A percentile compares a stretch with the other conserved stretches of the same genome.
These are phyloP conservation scores for Sclerodermus sp. DNA, from an alignment of 2,888 invertebrate genomes.

Conservation along the genomic window DNA sequence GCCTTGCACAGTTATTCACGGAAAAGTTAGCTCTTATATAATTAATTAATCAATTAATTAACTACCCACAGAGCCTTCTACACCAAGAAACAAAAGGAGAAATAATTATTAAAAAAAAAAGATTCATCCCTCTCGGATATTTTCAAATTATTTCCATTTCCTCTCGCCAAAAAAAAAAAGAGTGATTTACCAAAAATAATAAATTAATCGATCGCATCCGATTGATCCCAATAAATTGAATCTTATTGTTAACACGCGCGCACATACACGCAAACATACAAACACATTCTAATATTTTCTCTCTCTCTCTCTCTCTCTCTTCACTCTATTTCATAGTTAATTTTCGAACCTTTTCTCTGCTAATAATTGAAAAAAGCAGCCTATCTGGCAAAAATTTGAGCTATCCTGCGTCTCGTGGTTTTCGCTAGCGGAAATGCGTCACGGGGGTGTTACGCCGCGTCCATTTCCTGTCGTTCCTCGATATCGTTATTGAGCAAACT, in stretches of 20 bases:
- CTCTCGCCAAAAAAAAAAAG: too few relatives aligned
- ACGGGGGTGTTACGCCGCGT: conserved; percentile 8
- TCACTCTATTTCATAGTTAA: too few relatives aligned
- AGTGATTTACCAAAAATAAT: too few relatives aligned
- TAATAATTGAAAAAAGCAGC: conserved; percentile 1
- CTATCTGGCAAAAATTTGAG: conserved; percentile 9
- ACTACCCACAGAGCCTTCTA: background rate
- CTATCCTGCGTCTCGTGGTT: conserved; percentile 1
- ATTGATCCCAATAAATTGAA: too few relatives aligned
- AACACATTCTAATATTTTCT: conserved; percentile 10
- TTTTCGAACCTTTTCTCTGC: conserved; percentile 2
- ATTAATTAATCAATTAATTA: conserved; percentile 14
- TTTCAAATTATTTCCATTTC: too few relatives aligned
- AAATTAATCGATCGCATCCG: too few relatives aligned
- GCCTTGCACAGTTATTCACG: conserved; percentile 6
- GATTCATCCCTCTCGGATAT: too few relatives aligned
- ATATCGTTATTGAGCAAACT: conserved; percentile 55
- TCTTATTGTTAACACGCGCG: too few relatives aligned
- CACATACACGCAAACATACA: conserved; percentile 9
- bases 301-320: background rate
- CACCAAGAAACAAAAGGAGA: too few relatives aligned
- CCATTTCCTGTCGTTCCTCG: conserved; percentile 18
- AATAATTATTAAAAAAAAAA: too few relatives aligned
- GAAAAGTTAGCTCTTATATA: conserved; percentile 4
- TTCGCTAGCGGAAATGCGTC: background rate